Percentiles rank a stretch among this genome's conserved stretches.
Conservation (phyloP, 2,888 invertebrate species). For the Drosophila buzzatii region DNA sequence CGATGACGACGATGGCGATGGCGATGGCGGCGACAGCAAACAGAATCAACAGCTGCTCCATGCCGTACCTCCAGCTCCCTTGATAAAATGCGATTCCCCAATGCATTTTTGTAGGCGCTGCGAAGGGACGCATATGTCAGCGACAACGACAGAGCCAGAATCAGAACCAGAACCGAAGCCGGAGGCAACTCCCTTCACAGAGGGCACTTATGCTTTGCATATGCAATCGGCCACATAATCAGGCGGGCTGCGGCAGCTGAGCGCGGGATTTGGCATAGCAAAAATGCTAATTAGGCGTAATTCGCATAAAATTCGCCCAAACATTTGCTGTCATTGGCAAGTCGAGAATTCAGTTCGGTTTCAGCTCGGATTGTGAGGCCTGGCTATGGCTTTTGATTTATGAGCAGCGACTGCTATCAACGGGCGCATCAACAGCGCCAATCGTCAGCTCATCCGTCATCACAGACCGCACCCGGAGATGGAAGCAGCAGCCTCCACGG, state of each 20-base stretch:
- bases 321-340: conserved; percentile 68
- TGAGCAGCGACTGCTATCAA: conserved; percentile 69
- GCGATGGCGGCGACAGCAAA: conserved; percentile 41
- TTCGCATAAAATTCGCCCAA: conserved; percentile 82
- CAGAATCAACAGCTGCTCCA: conserved; percentile 66
- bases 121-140: conserved; percentile 44
- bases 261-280: conserved; percentile 29
- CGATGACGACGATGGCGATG: conserved; percentile 32
- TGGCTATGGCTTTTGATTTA: conserved; percentile 62
- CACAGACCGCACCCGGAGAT: conserved; percentile 48
- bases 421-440: conserved; percentile 65
- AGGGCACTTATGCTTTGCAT: conserved; percentile 76
- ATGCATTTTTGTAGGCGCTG: conserved; percentile 58
- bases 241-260: conserved; percentile 24
- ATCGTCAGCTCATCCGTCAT: conserved; percentile 76
- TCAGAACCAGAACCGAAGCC: conserved; percentile 12
- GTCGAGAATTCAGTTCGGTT: conserved; percentile 10
- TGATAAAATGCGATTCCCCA: conserved; percentile 18
- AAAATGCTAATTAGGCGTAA: conserved; percentile 82
- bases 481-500: conserved; percentile 15
- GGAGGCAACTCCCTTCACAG: conserved; percentile 26
- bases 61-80: background rate
- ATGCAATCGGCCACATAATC: conserved; percentile 78
- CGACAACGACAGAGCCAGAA: background rate
- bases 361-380: conserved; percentile 1